Evolutionary conservation across 2,797 vertebrate genomes (phyloP), one percentile per base, ranked within the genome.

Genomic region (Pseudochirops cupreus): DNA sequence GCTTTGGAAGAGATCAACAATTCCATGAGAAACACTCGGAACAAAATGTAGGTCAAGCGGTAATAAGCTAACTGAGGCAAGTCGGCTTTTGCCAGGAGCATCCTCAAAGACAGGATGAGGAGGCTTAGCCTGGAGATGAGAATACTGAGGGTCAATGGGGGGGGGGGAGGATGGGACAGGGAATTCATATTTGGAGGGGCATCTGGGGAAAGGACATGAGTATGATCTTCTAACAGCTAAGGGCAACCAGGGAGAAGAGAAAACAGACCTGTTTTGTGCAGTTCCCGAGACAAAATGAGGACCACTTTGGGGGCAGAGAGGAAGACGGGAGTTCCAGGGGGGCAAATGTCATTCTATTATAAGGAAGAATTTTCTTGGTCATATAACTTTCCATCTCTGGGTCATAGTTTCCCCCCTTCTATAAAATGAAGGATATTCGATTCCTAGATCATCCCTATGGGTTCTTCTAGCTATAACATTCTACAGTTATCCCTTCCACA

Each of bases 1-100:
- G 97, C 97, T 0, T 95, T 99, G 96, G 98, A 99, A 58, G 98
- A 99, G 56, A 98, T 99, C 52, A 98, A 95, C 5, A 97, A 98
- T 74, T 97, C 97, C 57, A 98, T 99, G 96, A 97, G 98, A 94
- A 98, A 92, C 50, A 99, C 98, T 1, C 97, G 97, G 18, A 98
- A 97, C 92, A 99, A 98, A 96, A 99, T 98, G 99, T 99, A 97
- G 98, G 98, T 97, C 31, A 52, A 4, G 6, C 0, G 24, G 31
- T 2, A 33, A 87, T 87, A 87, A 50, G 21, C 74, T 46, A 39
- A 39, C 62, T 67, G 39, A 82, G 74, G 74, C 74, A 46, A 82
- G 31, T 26, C 1, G 9, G n/a, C 74, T 26, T 91, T 26, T n/a
- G 5, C 26, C 54, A 54, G 59, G 55, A 90, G 50, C 33, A 9